phyloP scores from a whole-genome alignment of 2,797 vertebrate species.

The Carapus acus region DNA sequence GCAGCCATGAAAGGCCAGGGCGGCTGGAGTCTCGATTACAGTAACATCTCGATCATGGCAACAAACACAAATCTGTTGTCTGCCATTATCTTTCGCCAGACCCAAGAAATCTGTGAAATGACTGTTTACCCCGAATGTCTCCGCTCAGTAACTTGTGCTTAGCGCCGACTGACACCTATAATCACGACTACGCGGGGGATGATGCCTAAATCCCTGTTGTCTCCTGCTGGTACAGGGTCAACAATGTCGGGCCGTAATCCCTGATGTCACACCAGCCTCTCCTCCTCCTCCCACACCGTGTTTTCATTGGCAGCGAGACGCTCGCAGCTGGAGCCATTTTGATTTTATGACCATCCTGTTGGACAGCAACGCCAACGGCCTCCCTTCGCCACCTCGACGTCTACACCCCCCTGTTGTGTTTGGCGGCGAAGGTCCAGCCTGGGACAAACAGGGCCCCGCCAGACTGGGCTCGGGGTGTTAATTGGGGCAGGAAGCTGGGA shows the following conservation, averaged over 20 bases:
- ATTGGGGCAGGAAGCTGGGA: conserved; percentile 54
- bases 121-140: conserved; percentile 62
- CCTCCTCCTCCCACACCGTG: conserved; percentile 25
- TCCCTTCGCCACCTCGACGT: background rate
- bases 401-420: conserved; percentile 50
- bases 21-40: too few relatives aligned
- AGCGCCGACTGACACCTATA: conserved; percentile 56
- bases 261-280: conserved; percentile 38
- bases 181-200: conserved; percentile 56
- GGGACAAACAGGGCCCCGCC: conserved; percentile 46
- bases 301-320: conserved; percentile 60
- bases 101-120: conserved; percentile 44
- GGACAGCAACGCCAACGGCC: conserved; percentile 33
- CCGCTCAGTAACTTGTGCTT: conserved; percentile 56
- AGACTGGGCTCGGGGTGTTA: conserved; percentile 31
- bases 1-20: too few relatives aligned
- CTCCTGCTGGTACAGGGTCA: conserved; percentile 54
- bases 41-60: conserved; percentile 19
- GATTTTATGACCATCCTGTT: conserved; percentile 68
- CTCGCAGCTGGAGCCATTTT: conserved; percentile 58
- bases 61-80: conserved; percentile 28
- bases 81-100: conserved; percentile 52
- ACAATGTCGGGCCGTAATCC: conserved; percentile 45
- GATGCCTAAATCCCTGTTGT: conserved; percentile 60
- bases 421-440: conserved; percentile 42